phyloP scores from a whole-genome alignment of 2,797 vertebrate species.

The Coluber constrictor region DNA sequence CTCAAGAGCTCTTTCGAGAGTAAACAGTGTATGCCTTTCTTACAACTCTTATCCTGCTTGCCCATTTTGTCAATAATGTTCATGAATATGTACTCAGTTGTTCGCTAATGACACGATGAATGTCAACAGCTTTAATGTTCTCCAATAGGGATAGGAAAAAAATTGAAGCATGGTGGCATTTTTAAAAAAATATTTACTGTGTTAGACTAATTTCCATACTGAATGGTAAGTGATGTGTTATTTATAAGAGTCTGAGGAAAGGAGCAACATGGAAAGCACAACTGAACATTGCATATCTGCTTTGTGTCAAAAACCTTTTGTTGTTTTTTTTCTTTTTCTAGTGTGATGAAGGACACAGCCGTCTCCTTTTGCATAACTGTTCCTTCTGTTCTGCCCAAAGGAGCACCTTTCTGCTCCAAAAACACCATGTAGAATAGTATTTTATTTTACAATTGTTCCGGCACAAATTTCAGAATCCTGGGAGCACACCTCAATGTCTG shows the following conservation, averaged over 20 bases:
- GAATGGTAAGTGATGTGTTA: constrained; percentile 2
- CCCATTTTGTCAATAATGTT: constrained; percentile 36
- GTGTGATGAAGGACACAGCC: background rate
- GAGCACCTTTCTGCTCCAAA: background rate
- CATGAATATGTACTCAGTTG: constrained; percentile 9
- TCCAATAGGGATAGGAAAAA: constrained; percentile 22
- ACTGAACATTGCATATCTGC: background rate
- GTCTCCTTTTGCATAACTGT: background rate
- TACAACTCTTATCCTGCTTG: background rate
- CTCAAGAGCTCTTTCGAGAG: background rate
- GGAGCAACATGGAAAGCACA: background rate
- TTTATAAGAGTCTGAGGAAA: constrained; percentile 24
- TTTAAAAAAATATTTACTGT: constrained; percentile 9
- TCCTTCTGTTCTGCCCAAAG: background rate
- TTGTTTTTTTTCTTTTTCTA: background rate
- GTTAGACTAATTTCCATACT: constrained; percentile 16
- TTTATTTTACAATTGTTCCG: background rate
- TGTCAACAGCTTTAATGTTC: constrained; percentile 14
- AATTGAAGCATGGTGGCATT: constrained; percentile 12
- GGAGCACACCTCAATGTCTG: background rate
- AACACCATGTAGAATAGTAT: background rate
- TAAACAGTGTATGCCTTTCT: background rate
- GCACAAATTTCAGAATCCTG: background rate
- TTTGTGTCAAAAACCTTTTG: background rate
- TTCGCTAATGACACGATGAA: constrained; percentile 25